Percentiles rank a stretch among this genome's conserved stretches.
phyloP scores from a whole-genome alignment of 1,140 invertebrate genomes.

The Latrodectus geometricus region DNA sequence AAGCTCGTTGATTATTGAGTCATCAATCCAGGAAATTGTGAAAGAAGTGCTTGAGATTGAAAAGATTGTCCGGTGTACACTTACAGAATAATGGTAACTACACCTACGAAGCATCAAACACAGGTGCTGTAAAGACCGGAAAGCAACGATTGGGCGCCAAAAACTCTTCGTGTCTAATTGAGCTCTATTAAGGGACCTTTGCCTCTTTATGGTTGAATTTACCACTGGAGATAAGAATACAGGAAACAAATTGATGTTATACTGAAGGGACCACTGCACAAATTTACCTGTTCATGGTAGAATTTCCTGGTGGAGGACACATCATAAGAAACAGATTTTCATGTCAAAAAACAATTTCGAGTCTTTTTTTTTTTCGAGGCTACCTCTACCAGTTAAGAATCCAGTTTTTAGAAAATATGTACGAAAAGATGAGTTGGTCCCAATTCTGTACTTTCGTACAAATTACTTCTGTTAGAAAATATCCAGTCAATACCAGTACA shows the following conservation, averaged over 20 bases:
- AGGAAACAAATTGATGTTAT: slow-evolving; percentile 26
- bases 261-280: slow-evolving; percentile 12
- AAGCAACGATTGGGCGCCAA: slow-evolving; percentile 61
- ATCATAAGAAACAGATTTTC: slow-evolving; percentile 22
- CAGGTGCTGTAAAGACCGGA: slow-evolving; percentile 51
- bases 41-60: slow-evolving; percentile 60
- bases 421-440: slow-evolving; percentile 60
- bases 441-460: slow-evolving; percentile 56
- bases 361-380: slow-evolving; percentile 27
- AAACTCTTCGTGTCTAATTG: slow-evolving; percentile 53
- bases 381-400: slow-evolving; percentile 50
- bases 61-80: slow-evolving; percentile 60
- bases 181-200: slow-evolving; percentile 56
- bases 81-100: slow-evolving; percentile 59
- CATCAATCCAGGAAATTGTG: slow-evolving; percentile 60
- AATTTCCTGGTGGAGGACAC: slow-evolving; percentile 14
- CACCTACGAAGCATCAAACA: slow-evolving; percentile 55
- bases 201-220: slow-evolving; percentile 27
- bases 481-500: slow-evolving; percentile 51
- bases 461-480: slow-evolving; percentile 48
- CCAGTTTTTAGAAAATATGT: slow-evolving; percentile 46
- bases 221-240: slow-evolving; percentile 29
- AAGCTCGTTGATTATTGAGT: slow-evolving; percentile 61
- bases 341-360: slow-evolving; percentile 37
- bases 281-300: slow-evolving; percentile 17